Base-by-base conservation (phyloP, 2,797 vertebrate genomes). In the Paguma larvata region DNA sequence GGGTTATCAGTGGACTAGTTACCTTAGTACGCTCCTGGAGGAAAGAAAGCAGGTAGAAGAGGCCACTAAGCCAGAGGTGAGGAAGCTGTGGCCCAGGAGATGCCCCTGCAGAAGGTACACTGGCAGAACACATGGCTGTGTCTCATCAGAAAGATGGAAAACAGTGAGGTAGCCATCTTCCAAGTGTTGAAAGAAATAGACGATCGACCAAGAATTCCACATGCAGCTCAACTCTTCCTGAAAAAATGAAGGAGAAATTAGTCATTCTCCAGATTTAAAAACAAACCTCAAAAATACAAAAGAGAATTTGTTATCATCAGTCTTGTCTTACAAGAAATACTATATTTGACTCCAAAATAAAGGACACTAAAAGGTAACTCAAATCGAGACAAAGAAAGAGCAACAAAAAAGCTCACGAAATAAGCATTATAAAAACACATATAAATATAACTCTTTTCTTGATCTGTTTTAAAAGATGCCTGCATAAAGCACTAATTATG, bases 211-310 rank as follows among this genome's bases (percentile, higher is more conserved):
- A 85, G 41, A 94, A 87, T 75, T 88, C 34, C 67, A 80, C 34
- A 91, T 34, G 21, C 30, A 91, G 77, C 65, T 83, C 78, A 87
- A 93, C 46, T 59, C 18, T 62, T 41, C 46, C 83, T 85, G 21
- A 86, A 87, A 92, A 65, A 90, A 79, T 56, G 56, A 91, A 72
- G 10, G 85, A 68, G 25, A 92, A 72, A 79, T 84, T 25, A 86
- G 46, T 79, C 53, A 84, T 16, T 16, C 5, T 91, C 30, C 3
- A 91, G 21, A 84, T 62, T 77, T 56, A 89, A 85, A 88, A 95
- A 72, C 21, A 79, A 92, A 90, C 30, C n/a, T 32, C 30, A 15
- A 44, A 27, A 23, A 86, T 38, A 13, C 15, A 53, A 68, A 30
- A 80, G 13, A 95, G 16, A 56, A 72, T 78, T 2, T 87, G 77